Evolutionary conservation across 1,140 invertebrate genomes (phyloP).

Genomic region (Zelostemma sp.): DNA sequence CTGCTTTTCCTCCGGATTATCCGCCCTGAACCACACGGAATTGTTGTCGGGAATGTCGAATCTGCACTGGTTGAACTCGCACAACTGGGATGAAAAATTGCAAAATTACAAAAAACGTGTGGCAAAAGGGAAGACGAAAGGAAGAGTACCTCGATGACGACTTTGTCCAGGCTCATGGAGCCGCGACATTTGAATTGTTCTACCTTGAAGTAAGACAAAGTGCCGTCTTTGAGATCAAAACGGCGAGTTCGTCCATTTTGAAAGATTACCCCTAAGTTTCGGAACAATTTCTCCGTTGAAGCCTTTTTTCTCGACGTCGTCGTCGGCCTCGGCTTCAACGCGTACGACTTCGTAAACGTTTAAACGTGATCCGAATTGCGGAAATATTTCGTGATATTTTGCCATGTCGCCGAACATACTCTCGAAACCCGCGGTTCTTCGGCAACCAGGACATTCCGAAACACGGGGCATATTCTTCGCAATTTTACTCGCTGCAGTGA

Average conservation of each 20-base stretch:
- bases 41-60: constrained; percentile 99
- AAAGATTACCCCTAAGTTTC: constrained; percentile 87
- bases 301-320: constrained; percentile 72
- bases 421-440: too few relatives aligned
- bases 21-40: constrained; percentile 95
- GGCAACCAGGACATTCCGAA: too few relatives aligned
- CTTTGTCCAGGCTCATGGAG: constrained; percentile 94
- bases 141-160: constrained; percentile 86
- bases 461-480: too few relatives aligned
- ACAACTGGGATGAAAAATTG: constrained; percentile 81
- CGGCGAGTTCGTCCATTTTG: constrained; percentile 99
- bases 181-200: constrained; percentile 96
- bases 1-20: constrained; percentile 88
- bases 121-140: too few relatives aligned
- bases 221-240: constrained; percentile 96
- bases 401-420: too few relatives aligned
- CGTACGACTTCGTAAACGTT: constrained; percentile 57
- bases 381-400: too few relatives aligned
- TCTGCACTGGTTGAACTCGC: constrained; percentile 97
- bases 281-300: constrained; percentile 69
- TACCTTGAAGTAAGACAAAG: constrained; percentile 97
- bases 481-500: too few relatives aligned
- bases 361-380: constrained; percentile 45
- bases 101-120: constrained; percentile 5
- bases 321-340: constrained; percentile 54